Base-by-base conservation (phyloP, 2,113 vertebrate species). In the Chitala chitala region DNA sequence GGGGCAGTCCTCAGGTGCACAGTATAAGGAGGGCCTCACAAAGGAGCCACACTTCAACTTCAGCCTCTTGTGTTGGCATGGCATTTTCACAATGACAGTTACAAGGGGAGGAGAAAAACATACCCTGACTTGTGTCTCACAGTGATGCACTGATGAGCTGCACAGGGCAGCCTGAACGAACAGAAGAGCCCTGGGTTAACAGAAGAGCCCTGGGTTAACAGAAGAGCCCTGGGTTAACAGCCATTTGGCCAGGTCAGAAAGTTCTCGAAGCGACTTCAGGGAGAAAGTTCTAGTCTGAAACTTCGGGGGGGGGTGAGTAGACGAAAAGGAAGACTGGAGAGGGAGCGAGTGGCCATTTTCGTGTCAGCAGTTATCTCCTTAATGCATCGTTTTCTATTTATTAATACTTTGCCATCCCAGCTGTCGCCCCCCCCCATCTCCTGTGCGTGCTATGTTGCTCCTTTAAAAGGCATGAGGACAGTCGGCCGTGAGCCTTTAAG, bases 401-500 rank as follows among this genome's bases (percentile, higher is more conserved):
- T 79, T 81, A 83, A 76, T 76, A 79, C 66, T 74, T 71, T 4
- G 20, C 74, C 61, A 38, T 56, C 65, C 71, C 69, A 0, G 5
- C 50, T 22, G 3, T 24, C 26, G 48, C 51, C 46, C 42, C 75
- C 56, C 69, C 31, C 17, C 76, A 83, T 84, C 85, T 81, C 75
- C 75, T 44, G 69, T 71, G 66, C 79, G 76, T 77, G 82, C 77
- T 55, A 75, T 78, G 66, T 74, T 70, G 73, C 82, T 17, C 79
- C 78, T 82, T 84, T 87, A 83, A 85, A 89, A 86, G 86, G 82
- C 73, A 78, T 79, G 59, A 71, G 84, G 56, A 64, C 74, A 85
- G 78, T 59, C 73, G 48, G 75, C 74, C 73, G 81, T 84, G 86
- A 89, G 84, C 88, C 86, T 89, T 89, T 86, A 83, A 87, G 86